Evolutionary conservation across 1,140 invertebrate genomes (phyloP), one percentile per base, ranked within the genome.

Genomic region (Teleogryllus occipitalis): DNA sequence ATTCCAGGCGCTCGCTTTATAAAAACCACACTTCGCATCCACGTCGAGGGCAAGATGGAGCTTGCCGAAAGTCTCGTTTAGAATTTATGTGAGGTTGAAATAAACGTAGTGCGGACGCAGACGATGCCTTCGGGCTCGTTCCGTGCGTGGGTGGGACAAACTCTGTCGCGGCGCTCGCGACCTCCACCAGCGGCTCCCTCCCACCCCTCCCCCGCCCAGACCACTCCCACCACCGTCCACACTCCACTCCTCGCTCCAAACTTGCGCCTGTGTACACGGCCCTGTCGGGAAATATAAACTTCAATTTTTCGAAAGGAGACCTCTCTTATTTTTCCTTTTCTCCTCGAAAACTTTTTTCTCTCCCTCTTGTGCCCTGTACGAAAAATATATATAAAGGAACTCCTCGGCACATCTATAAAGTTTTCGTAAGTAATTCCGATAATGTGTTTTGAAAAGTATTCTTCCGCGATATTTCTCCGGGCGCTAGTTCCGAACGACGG

Each of bases 391-490:
- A 65, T 10, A 65, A 65, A 65, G 54, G 54, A 65, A 14, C 10
- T 18, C 54, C 54, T 65, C 54, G 54, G 54, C 54, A 18, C 54
- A 18, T 65, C 54, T 65, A 18, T 65, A 65, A 65, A 65, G 10
- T 65, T 65, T 65, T 65, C 54, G 54, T 65, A 65, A 65, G 54
- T 65, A 65, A 65, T 65, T 65, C 54, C 54, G 54, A 65, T 65
- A 65, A 65, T 65, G 54, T 65, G 54, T 65, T 65, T 65, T 65
- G 54, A 65, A 65, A 65, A 65, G 54, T 65, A 65, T 65, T 65
- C 54, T 65, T 65, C 54, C 54, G 54, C 54, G 54, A 65, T 65
- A 65, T 65, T 65, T 65, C 54, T 65, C 18, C 10, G 54, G 18
- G 18, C 54, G 54, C 18, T 39, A 39, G 27, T 39, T 39, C 27